These are phyloP conservation scores for Diaprepes abbreviatus DNA, from an alignment of 2,888 invertebrate species.

Conservation along the genomic window DNA sequence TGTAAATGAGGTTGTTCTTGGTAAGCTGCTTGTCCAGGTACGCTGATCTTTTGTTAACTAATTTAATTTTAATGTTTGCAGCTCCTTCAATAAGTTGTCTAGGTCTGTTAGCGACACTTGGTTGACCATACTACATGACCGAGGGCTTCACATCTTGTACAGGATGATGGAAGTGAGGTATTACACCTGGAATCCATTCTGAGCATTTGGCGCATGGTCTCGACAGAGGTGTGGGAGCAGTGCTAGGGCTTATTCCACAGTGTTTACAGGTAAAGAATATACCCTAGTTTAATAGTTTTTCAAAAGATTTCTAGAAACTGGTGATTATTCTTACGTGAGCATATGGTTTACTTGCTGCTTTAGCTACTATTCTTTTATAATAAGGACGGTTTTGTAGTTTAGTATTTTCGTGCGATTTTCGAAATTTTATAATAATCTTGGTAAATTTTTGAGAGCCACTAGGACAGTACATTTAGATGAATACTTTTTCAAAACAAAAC, in stretches of 20 bases:
- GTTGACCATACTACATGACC: not conserved
- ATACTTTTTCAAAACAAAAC: not conserved
- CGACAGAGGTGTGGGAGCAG: not conserved
- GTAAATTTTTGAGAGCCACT: not conserved
- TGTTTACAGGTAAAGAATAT: not conserved
- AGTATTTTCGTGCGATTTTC: not conserved
- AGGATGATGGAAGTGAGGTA: not conserved
- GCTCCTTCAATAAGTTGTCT: not conserved
- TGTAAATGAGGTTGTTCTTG: not conserved
- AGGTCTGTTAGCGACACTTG: not conserved
- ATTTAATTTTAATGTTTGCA: too few relatives aligned
- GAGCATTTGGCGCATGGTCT: not conserved
- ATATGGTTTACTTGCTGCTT: not conserved
- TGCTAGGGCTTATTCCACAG: not conserved
- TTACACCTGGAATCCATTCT: not conserved
- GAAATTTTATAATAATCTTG: not conserved
- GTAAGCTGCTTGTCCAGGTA: too few relatives aligned
- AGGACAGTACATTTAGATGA: too few relatives aligned
- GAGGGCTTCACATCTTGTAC: not conserved
- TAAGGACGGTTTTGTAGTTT: not conserved
- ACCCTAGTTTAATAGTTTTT: not conserved
- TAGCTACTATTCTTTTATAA: not conserved
- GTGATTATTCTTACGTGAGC: not conserved
- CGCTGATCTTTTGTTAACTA: too few relatives aligned
- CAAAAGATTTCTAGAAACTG: not conserved